Evolutionary conservation across 2,113 vertebrate species (phyloP).

Genomic region (Rutilus rutilus): DNA sequence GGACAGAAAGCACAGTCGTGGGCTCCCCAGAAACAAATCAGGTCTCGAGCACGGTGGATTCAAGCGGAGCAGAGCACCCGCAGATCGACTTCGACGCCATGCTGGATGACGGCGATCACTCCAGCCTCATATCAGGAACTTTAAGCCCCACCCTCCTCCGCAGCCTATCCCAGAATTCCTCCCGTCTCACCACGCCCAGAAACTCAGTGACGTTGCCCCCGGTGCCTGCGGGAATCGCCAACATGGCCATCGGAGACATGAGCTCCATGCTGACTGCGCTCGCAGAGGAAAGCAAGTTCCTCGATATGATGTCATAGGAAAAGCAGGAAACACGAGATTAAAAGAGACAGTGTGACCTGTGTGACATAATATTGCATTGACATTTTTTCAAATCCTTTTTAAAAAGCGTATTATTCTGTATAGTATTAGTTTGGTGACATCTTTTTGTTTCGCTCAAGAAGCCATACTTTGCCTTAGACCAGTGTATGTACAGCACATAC

Average conservation of each 20-base stretch:
- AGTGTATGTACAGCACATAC: slow-evolving; percentile 50
- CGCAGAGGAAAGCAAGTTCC: slow-evolving; percentile 92
- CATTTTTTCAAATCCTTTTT: slow-evolving; percentile 32
- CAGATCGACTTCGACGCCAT: slow-evolving; percentile 91
- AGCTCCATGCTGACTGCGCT: slow-evolving; percentile 90
- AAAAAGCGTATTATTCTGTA: slow-evolving; percentile 56
- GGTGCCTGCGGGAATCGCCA: slow-evolving; percentile 81
- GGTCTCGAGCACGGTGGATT: slow-evolving; percentile 83
- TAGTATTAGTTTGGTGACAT: slow-evolving; percentile 61
- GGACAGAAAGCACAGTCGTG: slow-evolving; percentile 63
- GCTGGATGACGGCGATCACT: slow-evolving; percentile 87
- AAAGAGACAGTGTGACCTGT: neutral
- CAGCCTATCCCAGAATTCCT: slow-evolving; percentile 87
- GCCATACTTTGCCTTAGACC: slow-evolving; percentile 69
- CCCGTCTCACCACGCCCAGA: slow-evolving; percentile 87
- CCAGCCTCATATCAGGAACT: slow-evolving; percentile 88
- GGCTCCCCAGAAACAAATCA: slow-evolving; percentile 81
- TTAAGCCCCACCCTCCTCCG: slow-evolving; percentile 87
- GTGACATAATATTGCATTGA: slow-evolving; percentile 19
- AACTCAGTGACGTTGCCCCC: slow-evolving; percentile 82
- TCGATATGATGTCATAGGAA: slow-evolving; percentile 86
- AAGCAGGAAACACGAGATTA: slow-evolving; percentile 19
- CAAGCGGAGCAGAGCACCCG: slow-evolving; percentile 69
- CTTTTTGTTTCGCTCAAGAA: slow-evolving; percentile 61
- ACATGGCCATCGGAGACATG: slow-evolving; percentile 97